Percentiles rank a stretch among this genome's conserved stretches.
Evolutionary conservation across 64 coral and sea anemone species (phyloP).

Genomic region (Acropora yongei): DNA sequence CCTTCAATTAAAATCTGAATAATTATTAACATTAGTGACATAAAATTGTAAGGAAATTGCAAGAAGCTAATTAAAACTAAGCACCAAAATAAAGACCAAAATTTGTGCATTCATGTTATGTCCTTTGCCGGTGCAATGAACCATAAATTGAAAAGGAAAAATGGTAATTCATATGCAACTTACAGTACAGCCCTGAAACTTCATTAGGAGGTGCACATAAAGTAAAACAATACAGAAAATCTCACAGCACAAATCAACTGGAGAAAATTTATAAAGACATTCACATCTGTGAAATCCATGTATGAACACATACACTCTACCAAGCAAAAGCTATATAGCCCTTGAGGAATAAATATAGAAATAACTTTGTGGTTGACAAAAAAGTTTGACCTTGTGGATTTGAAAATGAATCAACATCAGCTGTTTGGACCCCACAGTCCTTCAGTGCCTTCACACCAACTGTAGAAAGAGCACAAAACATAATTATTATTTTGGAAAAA

Average conservation of each 20-base stretch:
- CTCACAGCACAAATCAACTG: too few relatives aligned
- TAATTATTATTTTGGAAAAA: neutral
- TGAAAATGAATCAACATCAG: conserved; percentile 80
- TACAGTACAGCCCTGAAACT: too few relatives aligned
- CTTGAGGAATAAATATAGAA: too few relatives aligned
- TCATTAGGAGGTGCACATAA: too few relatives aligned
- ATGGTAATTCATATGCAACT: too few relatives aligned
- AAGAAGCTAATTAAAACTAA: neutral
- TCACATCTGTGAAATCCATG: too few relatives aligned
- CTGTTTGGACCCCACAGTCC: conserved; percentile 66
- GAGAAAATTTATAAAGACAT: too few relatives aligned
- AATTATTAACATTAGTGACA: neutral
- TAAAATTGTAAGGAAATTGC: neutral
- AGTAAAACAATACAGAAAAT: too few relatives aligned
- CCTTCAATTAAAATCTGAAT: neutral
- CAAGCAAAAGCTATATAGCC: neutral
- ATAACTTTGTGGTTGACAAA: too few relatives aligned
- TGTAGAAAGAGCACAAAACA: neutral
- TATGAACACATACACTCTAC: neutral
- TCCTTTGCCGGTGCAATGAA: too few relatives aligned
- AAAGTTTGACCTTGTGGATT: conserved; percentile 71
- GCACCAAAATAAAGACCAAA: neutral
- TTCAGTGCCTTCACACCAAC: conserved; percentile 83
- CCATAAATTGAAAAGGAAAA: too few relatives aligned
- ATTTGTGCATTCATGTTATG: neutral